Evolutionary conservation across 2,113 vertebrate genomes (phyloP).

Genomic region (Zosterops pallidus): DNA sequence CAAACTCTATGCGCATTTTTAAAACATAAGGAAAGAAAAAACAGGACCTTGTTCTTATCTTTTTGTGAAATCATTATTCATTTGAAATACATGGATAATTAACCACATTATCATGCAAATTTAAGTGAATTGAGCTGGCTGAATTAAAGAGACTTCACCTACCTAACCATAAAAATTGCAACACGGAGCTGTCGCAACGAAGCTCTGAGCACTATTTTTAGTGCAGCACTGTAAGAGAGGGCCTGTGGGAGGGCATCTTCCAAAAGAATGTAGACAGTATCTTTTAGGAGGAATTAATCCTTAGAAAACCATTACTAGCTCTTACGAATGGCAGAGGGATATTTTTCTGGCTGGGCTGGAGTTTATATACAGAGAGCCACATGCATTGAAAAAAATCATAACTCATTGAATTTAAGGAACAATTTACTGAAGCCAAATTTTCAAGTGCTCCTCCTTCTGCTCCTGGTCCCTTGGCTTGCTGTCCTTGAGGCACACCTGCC

Average conservation of each 20-base stretch:
- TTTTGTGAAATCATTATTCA: conserved; percentile 34
- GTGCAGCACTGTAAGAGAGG: background rate
- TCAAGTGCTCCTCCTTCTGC: background rate
- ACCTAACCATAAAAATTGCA: conserved; percentile 37
- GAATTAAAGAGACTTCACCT: conserved; percentile 47
- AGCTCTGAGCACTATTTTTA: conserved; percentile 43
- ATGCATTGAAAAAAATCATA: background rate
- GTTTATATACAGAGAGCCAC: background rate
- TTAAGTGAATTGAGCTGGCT: conserved; percentile 11
- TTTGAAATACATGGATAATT: conserved; percentile 54
- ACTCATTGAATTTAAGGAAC: conserved; percentile 1
- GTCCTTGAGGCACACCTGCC: background rate
- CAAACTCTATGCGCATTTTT: conserved; percentile 34
- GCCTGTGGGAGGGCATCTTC: conserved; percentile 47
- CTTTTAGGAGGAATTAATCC: conserved; percentile 34
- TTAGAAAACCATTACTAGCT: conserved; percentile 9
- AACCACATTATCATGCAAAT: conserved; percentile 60
- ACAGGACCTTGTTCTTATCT: conserved; percentile 15
- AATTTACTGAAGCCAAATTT: background rate
- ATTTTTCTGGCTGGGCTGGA: conserved; percentile 3
- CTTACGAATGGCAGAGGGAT: background rate
- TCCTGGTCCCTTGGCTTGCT: background rate
- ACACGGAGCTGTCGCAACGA: background rate
- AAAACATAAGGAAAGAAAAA: background rate
- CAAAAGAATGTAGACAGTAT: background rate